Evolutionary conservation across 2,888 invertebrate genomes (phyloP).

Genomic region (Rhamnusium bicolor): DNA sequence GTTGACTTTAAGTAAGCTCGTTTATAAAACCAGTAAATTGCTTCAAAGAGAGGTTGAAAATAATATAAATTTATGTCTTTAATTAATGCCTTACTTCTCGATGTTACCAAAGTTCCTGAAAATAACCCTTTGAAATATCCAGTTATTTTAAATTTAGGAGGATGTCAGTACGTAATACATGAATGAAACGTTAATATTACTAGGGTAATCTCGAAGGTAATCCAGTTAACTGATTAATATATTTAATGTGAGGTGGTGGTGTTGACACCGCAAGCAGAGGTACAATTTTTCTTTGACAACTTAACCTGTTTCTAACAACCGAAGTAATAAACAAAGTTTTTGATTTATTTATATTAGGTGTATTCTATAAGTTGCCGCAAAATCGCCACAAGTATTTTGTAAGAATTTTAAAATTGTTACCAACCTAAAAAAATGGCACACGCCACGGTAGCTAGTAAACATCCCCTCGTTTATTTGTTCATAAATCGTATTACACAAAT

Average conservation of each 20-base stretch:
- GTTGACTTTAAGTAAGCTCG: background rate
- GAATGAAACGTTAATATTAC: background rate
- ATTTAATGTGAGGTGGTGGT: background rate
- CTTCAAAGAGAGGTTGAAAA: background rate
- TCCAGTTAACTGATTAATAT: too few species aligned
- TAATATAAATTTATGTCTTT: background rate
- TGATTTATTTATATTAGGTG: too few species aligned
- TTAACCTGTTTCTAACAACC: background rate
- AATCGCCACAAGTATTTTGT: too few species aligned
- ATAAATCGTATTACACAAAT: too few species aligned
- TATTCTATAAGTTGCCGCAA: too few species aligned
- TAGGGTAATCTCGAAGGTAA: too few species aligned
- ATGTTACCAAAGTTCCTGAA: background rate
- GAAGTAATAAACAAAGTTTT: too few species aligned
- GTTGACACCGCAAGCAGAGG: background rate
- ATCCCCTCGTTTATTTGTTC: too few species aligned
- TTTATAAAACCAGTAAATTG: background rate
- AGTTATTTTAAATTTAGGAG: background rate
- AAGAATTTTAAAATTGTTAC: too few species aligned
- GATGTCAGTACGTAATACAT: background rate
- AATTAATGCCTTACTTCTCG: background rate
- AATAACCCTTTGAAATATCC: background rate
- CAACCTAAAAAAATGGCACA: too few species aligned
- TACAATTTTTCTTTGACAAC: background rate
- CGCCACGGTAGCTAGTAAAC: too few species aligned